Evolutionary conservation across 1,140 invertebrate species (phyloP), one percentile per base, ranked within the genome.

Genomic region (Drosophila nebulosa): DNA sequence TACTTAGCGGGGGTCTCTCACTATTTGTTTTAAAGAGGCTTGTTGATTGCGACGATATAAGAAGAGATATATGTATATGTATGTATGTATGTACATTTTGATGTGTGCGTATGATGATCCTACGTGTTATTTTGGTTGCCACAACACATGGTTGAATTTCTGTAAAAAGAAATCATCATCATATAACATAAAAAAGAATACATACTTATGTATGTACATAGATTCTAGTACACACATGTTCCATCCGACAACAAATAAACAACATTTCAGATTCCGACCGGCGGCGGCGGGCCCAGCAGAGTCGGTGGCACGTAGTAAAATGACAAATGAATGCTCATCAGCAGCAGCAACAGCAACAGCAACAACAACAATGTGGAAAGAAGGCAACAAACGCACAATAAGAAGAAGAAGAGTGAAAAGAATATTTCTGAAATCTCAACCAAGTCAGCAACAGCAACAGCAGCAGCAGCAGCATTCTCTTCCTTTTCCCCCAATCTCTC

Each of bases 271-370:
- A 46, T 46, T 46, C 39, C 18, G 16, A 46, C 39, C 39, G 39
- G 39, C 18, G 39, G 16, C 39, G 39, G 39, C 35, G 16, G 39
- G 39, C 39, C 39, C 39, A 46, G 75, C 70, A 79, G 71, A 81
- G 81, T 88, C 83, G 81, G 81, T 88, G 81, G 81, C 83, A 86
- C 81, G 81, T 86, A 86, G 81, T 86, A 88, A 86, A 88, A 86
- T 86, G 81, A 86, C 81, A 86, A 86, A 86, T 86, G 81, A 88
- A 86, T 88, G 81, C 79, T 81, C 81, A 86, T 88, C 83, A 77
- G n/a, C 46, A 69, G 55, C 57, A 56, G 18, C 32, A 55, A 32
- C 27, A 62, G 14, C 26, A 53, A 18, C 30, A 64, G 68, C 69
- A 39, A 30, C 3, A 72, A 62, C 65, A 79, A 78, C 56, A 79